Percentiles rank a stretch among this genome's conserved stretches.
phyloP scores from a whole-genome alignment of 2,888 invertebrate species.

The Drosophila barbarae region DNA sequence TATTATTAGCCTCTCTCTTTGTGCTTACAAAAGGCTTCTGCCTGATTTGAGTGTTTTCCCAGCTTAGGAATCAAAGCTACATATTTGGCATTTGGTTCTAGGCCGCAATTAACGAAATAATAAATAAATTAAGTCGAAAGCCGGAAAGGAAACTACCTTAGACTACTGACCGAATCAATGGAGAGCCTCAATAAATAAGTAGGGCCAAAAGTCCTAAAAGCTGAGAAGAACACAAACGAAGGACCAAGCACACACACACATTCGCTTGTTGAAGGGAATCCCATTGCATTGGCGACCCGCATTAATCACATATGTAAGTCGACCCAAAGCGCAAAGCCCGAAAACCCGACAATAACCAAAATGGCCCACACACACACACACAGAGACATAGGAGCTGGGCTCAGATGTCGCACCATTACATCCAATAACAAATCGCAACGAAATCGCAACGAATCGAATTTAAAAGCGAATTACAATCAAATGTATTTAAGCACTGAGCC shows the following conservation, averaged over 20 bases:
- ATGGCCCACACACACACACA: constrained; percentile 12
- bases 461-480: constrained; percentile 75
- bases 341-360: constrained; percentile 40
- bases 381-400: constrained; percentile 34
- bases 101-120: constrained; percentile 21
- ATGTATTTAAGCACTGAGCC: constrained; percentile 73
- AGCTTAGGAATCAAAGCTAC: constrained; percentile 8
- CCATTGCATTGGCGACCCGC: constrained; percentile 57
- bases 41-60: background rate
- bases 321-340: constrained; percentile 39
- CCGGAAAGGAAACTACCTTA: background rate
- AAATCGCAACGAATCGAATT: constrained; percentile 68
- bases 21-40: background rate
- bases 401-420: constrained; percentile 73
- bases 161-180: constrained; percentile 41
- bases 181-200: constrained; percentile 29
- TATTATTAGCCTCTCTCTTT: too few species aligned
- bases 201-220: constrained; percentile 16
- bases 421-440: constrained; percentile 71
- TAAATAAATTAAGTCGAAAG: constrained; percentile 17
- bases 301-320: constrained; percentile 62
- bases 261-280: constrained; percentile 5
- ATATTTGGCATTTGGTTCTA: background rate
- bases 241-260: constrained; percentile 16
- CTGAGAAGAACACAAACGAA: constrained; percentile 35